phyloP scores from a whole-genome alignment of 2,113 vertebrate species.

The Edolisoma coerulescens region DNA sequence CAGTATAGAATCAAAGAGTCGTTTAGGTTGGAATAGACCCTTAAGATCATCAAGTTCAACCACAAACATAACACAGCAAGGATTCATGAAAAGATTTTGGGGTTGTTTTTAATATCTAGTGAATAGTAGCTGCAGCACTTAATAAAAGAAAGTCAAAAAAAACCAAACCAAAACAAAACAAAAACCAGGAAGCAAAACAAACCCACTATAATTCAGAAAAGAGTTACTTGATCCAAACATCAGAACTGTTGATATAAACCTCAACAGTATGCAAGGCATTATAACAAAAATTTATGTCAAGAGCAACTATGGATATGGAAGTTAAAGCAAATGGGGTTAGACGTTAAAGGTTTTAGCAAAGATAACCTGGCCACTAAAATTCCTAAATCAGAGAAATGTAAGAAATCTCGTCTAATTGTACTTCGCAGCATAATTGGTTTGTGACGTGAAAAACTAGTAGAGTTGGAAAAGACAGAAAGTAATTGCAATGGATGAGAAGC shows the following conservation, averaged over 20 bases:
- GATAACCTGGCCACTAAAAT: neutral
- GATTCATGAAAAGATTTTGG: neutral
- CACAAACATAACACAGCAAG: neutral
- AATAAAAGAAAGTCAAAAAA: neutral
- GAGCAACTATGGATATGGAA: neutral
- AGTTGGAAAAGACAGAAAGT: neutral
- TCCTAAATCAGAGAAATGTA: neutral
- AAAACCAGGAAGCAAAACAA: neutral
- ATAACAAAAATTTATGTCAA: neutral
- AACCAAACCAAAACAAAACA: fast-evolving
- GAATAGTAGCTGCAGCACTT: neutral
- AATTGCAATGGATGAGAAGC: neutral
- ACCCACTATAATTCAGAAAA: neutral
- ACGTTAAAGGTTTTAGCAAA: neutral
- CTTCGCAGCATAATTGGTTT: neutral
- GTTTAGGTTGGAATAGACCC: neutral
- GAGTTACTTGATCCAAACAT: neutral
- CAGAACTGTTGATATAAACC: neutral
- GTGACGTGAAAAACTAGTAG: neutral
- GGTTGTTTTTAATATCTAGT: neutral
- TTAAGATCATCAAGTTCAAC: fast-evolving
- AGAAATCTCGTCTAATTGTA: neutral
- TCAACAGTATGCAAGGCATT: neutral
- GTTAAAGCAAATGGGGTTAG: neutral
- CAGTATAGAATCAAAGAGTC: neutral